Evolutionary conservation across 53 echinoderm and acorn worm genomes (phyloP).

Genomic region (Apostichopus leukothele): DNA sequence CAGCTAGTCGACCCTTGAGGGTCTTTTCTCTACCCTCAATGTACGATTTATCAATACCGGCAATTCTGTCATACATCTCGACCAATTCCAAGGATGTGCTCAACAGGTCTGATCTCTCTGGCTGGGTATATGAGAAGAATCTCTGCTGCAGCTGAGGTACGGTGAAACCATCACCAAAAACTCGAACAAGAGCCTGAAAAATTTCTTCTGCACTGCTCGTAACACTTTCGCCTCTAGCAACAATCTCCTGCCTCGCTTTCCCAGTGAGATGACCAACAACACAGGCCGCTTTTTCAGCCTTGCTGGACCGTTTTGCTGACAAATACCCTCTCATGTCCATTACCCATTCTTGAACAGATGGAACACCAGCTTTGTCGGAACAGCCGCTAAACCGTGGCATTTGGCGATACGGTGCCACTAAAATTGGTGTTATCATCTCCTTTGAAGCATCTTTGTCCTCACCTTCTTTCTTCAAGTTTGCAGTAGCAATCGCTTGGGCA

Average conservation of each 20-base stretch:
- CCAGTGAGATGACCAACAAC: slow-evolving; percentile 5
- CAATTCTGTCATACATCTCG: slow-evolving; percentile 43
- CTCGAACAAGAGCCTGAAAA: too few relatives aligned
- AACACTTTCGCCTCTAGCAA: slow-evolving; percentile 50
- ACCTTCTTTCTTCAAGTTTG: too few relatives aligned
- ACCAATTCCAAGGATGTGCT: slow-evolving; percentile 56
- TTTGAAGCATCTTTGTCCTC: too few relatives aligned
- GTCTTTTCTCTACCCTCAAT: neutral
- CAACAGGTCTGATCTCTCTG: neutral
- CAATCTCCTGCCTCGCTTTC: slow-evolving; percentile 61
- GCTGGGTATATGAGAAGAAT: too few relatives aligned
- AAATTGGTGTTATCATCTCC: too few relatives aligned
- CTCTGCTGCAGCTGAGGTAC: too few relatives aligned
- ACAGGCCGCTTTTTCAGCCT: neutral
- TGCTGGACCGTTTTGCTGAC: neutral
- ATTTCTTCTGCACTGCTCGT: neutral
- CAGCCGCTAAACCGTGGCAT: too few relatives aligned
- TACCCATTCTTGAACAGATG: neutral
- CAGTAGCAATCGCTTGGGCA: too few relatives aligned
- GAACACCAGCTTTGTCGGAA: too few relatives aligned
- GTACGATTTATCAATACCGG: slow-evolving; percentile 9
- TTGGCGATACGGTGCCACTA: too few relatives aligned
- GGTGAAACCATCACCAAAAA: too few relatives aligned
- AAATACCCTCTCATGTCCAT: neutral
- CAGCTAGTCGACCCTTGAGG: slow-evolving; percentile 56